phyloP scores from a whole-genome alignment of 2,113 vertebrate genomes.

The Mesoclemmys tuberculata region DNA sequence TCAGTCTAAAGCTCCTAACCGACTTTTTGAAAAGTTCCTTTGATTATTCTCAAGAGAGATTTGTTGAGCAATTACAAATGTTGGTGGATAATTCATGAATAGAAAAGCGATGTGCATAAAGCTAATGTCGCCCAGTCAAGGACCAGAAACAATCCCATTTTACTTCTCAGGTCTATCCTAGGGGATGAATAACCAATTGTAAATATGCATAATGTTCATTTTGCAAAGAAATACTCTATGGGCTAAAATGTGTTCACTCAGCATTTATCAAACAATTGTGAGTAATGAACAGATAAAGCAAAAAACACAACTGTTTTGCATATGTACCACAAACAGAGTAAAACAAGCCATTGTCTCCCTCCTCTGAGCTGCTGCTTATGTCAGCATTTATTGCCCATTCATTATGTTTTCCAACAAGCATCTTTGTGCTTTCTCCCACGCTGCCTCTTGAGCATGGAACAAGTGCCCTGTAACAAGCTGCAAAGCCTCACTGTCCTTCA shows the following conservation, averaged over 20 bases:
- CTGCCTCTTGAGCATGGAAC: neutral
- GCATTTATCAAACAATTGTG: neutral
- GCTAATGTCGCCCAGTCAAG: neutral
- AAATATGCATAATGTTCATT: neutral
- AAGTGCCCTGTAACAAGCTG: neutral
- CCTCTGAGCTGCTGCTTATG: slow-evolving; percentile 1
- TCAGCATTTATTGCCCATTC: neutral
- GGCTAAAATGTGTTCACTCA: neutral
- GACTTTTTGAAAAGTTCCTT: slow-evolving; percentile 31
- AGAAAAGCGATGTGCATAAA: neutral
- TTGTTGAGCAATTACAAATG: neutral
- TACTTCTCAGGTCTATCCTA: neutral
- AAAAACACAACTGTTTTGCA: neutral
- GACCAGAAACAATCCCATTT: neutral
- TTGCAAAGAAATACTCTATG: neutral
- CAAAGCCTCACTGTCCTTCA: neutral
- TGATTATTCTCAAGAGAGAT: slow-evolving; percentile 3
- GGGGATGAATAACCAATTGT: rapidly evolving
- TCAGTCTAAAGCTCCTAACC: neutral
- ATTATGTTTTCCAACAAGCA: neutral
- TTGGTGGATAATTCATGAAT: neutral
- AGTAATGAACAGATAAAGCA: neutral
- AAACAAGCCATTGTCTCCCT: neutral
- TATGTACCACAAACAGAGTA: neutral
- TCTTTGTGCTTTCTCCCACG: neutral